These are phyloP conservation scores for Todus mexicanus DNA, from an alignment of 2,797 vertebrate species.

Conservation along the genomic window DNA sequence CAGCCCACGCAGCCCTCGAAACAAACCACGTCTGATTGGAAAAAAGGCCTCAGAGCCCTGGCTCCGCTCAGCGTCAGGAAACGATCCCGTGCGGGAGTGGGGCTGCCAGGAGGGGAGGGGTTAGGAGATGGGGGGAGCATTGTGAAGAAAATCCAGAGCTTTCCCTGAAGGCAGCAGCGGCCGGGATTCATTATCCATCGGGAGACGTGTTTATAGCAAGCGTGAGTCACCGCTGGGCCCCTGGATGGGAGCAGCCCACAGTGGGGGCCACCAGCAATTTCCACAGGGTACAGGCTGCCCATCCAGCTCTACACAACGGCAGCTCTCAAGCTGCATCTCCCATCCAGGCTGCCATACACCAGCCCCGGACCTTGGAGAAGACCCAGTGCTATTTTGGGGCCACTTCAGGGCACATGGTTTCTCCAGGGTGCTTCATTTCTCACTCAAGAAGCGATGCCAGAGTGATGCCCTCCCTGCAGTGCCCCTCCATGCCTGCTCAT, in stretches of 20 bases:
- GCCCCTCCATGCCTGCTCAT: background rate
- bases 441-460: background rate
- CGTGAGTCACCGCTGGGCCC: background rate
- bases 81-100: background rate
- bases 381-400: background rate
- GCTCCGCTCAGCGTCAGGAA: constrained; percentile 14
- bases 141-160: background rate
- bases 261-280: rapidly evolving
- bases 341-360: rapidly evolving
- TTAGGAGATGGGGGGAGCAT: rapidly evolving
- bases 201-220: background rate
- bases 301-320: background rate
- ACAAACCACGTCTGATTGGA: background rate
- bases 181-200: background rate
- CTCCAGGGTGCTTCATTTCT: background rate
- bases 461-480: rapidly evolving
- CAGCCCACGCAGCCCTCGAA: background rate
- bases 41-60: constrained; percentile 47
- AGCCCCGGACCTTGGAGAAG: background rate
- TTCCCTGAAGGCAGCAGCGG: background rate
- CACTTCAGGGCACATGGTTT: rapidly evolving
- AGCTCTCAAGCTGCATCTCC: background rate
- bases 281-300: background rate
- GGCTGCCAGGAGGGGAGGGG: constrained; percentile 16
- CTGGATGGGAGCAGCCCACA: background rate